phyloP scores from a whole-genome alignment of 2,113 vertebrate genomes.

The Acanthisitta chloris region DNA sequence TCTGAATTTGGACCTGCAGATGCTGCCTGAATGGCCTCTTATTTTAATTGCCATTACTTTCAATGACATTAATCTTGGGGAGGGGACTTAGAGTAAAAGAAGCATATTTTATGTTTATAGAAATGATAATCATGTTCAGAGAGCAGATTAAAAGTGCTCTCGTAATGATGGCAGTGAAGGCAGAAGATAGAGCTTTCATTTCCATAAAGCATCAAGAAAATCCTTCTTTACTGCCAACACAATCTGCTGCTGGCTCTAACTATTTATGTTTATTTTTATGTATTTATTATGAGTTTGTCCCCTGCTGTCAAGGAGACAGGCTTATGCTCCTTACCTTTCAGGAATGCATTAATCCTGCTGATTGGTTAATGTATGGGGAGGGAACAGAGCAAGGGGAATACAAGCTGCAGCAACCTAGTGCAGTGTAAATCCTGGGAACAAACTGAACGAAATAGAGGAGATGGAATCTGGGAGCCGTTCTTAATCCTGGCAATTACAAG shows the following conservation, averaged over 20 bases:
- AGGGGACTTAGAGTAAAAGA: background rate
- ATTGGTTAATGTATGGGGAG: conserved; percentile 20
- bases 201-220: conserved; percentile 55
- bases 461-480: background rate
- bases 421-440: conserved; percentile 5
- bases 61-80: conserved; percentile 14
- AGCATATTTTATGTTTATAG: conserved; percentile 50
- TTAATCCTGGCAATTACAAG: background rate
- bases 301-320: conserved; percentile 49
- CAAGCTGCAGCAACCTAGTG: background rate
- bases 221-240: conserved; percentile 57
- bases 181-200: conserved; percentile 61
- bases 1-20: background rate
- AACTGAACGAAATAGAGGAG: background rate
- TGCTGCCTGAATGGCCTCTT: background rate
- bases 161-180: conserved; percentile 42
- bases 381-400: background rate
- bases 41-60: conserved; percentile 45
- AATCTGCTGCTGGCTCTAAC: conserved; percentile 65
- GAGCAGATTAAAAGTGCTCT: conserved; percentile 55
- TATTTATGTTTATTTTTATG: conserved; percentile 63
- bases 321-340: conserved; percentile 57
- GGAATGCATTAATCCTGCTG: conserved; percentile 47
- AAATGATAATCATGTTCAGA: conserved; percentile 37
- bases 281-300: conserved; percentile 38